Base-by-base conservation (phyloP, 2,797 vertebrate genomes). In the Chiloscyllium punctatum region DNA sequence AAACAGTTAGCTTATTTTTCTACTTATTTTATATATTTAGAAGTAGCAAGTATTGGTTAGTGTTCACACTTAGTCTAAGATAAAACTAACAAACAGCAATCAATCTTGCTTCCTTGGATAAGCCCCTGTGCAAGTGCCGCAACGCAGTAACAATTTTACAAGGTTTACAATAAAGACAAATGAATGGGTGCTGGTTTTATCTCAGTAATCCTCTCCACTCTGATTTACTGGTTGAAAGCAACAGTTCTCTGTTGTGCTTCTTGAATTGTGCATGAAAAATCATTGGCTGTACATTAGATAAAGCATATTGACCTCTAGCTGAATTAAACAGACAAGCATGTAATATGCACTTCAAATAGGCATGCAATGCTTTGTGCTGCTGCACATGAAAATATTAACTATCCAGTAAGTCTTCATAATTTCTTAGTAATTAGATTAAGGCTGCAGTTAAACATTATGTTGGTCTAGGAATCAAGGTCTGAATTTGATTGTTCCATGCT, bases 251-350 rank as follows among this genome's bases (percentile, higher is more conserved):
- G 13, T 57, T 13, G 37, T 42, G 33, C 62, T 42, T n/a, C 23
- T 94, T 69, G 66, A 37, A 37, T 94, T 94, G 62, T 94, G 91
- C 66, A 69, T 94, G 91, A 42, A 69, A 94, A 71, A 94, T 42
- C 66, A 42, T n/a, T 71, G 91, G 91, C 66, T 68, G 15, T 69
- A 42, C 88, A 91, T 66, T 30, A 91, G 66, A 91, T 53, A 62
- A 66, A 91, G 66, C n/a, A 16, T n/a, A 91, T 23, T 94, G 91
- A 94, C 53, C 91, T 25, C 62, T 1, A 42, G 66, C 9, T 71
- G 91, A 69, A 69, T 94, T 94, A 68, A 94, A 94, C 27, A 69
- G 91, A 69, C 91, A 94, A 69, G n/a, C 62, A 94, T 69, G n/a
- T 69, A 69, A 94, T 42, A 42, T 11, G 37, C 11, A 69, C 91